Conservation (phyloP, 2,888 invertebrate genomes). For the Drosophila lacicola region DNA sequence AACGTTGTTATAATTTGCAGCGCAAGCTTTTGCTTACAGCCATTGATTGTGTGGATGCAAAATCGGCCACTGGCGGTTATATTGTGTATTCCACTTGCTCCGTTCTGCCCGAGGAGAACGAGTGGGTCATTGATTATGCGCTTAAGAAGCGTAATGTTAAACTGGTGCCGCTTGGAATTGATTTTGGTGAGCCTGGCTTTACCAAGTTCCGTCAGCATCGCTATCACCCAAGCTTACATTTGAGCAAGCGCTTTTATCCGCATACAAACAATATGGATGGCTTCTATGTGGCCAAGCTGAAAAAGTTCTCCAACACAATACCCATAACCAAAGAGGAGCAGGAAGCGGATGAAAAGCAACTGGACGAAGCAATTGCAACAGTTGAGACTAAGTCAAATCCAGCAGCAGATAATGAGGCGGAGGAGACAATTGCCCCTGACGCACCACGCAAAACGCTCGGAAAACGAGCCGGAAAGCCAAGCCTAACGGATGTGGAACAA, state of each 20-base stretch:
- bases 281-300: conserved; percentile 98
- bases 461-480: conserved; percentile 83
- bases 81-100: conserved; percentile 99
- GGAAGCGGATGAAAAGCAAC: conserved; percentile 83
- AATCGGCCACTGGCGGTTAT: conserved; percentile 96
- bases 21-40: conserved; percentile 96
- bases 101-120: conserved; percentile 98
- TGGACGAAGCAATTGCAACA: conserved; percentile 75
- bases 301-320: conserved; percentile 95
- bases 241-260: conserved; percentile 97
- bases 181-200: conserved; percentile 98
- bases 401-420: conserved; percentile 33
- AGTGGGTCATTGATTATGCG: conserved; percentile 98
- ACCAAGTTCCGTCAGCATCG: conserved; percentile 93
- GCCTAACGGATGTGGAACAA: conserved; percentile 74
- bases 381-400: conserved; percentile 49
- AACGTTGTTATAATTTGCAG: conserved; percentile 96
- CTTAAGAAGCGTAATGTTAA: conserved; percentile 97
- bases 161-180: conserved; percentile 95
- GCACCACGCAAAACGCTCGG: conserved; percentile 59
- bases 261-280: conserved; percentile 99
- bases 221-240: conserved; percentile 95
- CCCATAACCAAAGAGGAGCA: conserved; percentile 85
- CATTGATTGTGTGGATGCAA: conserved; percentile 98
- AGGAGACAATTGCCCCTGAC: conserved; percentile 56